phyloP scores from a whole-genome alignment of 2,113 vertebrate genomes.

The Albula glossodonta region DNA sequence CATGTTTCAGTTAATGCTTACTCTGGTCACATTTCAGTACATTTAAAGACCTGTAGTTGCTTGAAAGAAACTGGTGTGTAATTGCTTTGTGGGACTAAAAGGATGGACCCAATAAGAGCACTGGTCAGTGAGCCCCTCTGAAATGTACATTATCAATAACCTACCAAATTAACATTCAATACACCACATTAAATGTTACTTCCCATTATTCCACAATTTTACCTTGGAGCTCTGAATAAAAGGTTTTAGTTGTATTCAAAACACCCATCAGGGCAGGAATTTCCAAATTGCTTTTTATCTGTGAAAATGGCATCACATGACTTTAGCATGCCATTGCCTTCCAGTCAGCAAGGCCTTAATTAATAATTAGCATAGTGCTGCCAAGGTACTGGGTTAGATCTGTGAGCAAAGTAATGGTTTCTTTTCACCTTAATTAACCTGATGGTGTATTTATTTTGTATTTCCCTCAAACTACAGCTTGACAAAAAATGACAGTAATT shows the following conservation, averaged over 20 bases:
- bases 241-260: background rate
- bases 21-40: no score
- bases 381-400: background rate
- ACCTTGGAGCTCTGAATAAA: background rate
- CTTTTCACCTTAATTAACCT: background rate
- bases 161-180: no score
- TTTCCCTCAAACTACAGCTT: background rate
- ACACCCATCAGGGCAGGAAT: background rate
- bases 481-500: background rate
- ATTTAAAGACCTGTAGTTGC: background rate
- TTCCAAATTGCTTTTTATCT: background rate
- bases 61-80: background rate
- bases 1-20: background rate
- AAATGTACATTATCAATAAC: no score
- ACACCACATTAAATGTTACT: background rate
- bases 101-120: no score
- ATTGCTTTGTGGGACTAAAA: background rate
- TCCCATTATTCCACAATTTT: background rate
- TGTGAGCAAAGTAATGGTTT: background rate
- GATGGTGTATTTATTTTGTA: background rate
- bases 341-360: background rate
- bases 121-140: no score
- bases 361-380: background rate
- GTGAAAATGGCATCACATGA: background rate
- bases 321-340: background rate